A percentile compares a stretch with the other conserved stretches of the same genome.
phyloP scores from a whole-genome alignment of 2,113 vertebrate species.

The Hiodon alosoides region DNA sequence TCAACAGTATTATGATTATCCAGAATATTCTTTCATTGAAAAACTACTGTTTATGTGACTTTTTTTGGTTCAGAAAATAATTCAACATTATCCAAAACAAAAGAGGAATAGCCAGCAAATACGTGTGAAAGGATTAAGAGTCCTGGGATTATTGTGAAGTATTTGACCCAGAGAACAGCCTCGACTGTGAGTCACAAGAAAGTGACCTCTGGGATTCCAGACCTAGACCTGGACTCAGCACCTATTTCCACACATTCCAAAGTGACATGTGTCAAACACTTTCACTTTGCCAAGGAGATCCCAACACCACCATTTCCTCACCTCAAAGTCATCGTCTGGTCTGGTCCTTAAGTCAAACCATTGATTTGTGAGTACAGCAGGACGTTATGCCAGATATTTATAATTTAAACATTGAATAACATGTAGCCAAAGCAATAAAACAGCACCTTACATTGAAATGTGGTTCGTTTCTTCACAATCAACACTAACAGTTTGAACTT shows the following conservation, averaged over 20 bases:
- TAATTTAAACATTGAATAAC: no score
- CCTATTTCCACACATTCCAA: not conserved
- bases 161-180: not conserved
- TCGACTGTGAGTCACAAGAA: not conserved
- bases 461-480: constrained; percentile 20
- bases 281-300: not conserved
- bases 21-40: not conserved
- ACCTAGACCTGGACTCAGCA: constrained; percentile 13
- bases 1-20: not conserved
- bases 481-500: constrained; percentile 39
- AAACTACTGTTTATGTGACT: no score
- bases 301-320: not conserved
- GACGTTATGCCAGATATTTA: no score
- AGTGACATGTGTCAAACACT: constrained; percentile 12
- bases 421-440: no score
- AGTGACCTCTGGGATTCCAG: constrained; percentile 8
- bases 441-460: not conserved
- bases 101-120: not conserved
- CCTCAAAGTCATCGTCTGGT: not conserved
- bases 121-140: not conserved
- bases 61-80: no score
- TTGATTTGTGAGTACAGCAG: no score
- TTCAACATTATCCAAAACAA: no score
- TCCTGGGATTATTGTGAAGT: not conserved
- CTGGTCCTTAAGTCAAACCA: not conserved